Base-by-base conservation (phyloP, 1,140 invertebrate species). In the Cherax destructor region DNA sequence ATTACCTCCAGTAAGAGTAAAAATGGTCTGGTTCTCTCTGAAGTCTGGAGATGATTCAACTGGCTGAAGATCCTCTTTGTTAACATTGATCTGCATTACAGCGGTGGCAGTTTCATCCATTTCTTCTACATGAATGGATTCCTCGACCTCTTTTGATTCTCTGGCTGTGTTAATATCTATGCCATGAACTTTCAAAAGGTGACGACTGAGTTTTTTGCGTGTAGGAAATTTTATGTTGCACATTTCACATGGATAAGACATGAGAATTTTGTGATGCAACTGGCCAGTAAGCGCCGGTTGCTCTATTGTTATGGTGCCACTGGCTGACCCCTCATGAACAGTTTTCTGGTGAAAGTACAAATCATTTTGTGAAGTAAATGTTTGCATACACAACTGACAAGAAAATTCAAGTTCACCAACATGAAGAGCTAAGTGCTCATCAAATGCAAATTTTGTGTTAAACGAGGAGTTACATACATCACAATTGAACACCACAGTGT, bases 301-400 rank as follows among this genome's bases (percentile, higher is more conserved):
- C 10, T 79, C 52, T 18, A 69, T 30, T n/a, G n/a, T n/a, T 52
- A 78, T 47, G 11, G 24, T 41, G 47, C 9, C 24, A 21, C 52
- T 86, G 10, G 61, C 11, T 18, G 65, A 11, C 49, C 59, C 49
- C 24, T 59, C 56, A 56, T 91, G 89, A 30, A 65, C 61, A 61
- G 80, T 49, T 91, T n/a, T 86, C 47, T 50, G 77, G 24, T 86
- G 89, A 5, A 56, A 16, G 24, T 84, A 69, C 18, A 86, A 72
- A 79, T 91, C 72, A 30, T 74, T 79, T 21, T 80, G 52, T n/a
- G 81, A 84, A 65, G 21, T 30, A 78, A 79, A 91, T 24, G 69
- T 89, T 9, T 50, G 24, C 6, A 61, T 56, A 61, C 88, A 84
- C 59, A 72, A 13, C 6, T 30, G 69, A 77, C 88, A 90, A 0